phyloP scores from a whole-genome alignment of 2,113 vertebrate species.

The Corythoichthys haematopterus region DNA sequence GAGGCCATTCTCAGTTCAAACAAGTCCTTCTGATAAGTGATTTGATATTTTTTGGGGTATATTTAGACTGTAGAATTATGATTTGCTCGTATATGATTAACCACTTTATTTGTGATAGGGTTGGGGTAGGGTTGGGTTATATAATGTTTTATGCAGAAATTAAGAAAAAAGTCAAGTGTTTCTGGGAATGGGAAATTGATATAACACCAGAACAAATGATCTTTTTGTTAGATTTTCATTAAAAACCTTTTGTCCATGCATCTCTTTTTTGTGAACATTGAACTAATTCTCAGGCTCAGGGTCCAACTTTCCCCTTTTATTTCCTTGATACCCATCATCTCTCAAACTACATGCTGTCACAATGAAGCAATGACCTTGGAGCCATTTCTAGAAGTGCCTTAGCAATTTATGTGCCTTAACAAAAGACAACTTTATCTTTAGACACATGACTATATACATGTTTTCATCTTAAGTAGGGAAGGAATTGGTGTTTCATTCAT shows the following conservation, averaged over 20 bases:
- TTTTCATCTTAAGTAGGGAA: background rate
- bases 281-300: constrained; percentile 19
- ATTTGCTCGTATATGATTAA: background rate
- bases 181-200: background rate
- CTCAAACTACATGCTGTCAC: constrained; percentile 12
- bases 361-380: constrained; percentile 16
- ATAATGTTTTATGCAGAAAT: background rate
- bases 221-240: constrained; percentile 13
- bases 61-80: background rate
- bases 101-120: background rate
- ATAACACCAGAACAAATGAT: background rate
- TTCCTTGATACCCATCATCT: constrained; percentile 28
- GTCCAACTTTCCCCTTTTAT: constrained; percentile 27
- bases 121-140: too few species aligned
- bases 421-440: background rate
- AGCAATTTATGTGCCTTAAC: background rate
- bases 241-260: constrained; percentile 15
- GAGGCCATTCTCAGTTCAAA: too few species aligned
- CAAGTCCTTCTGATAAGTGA: background rate
- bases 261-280: constrained; percentile 8
- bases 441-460: background rate
- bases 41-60: background rate
- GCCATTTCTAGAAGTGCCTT: constrained; percentile 15
- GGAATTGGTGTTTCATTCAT: background rate
- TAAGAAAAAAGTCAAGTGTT: background rate